Percentiles rank a stretch among this genome's conserved stretches.
Evolutionary conservation across 2,797 vertebrate species (phyloP).

Genomic region (Sebastes vulpes): DNA sequence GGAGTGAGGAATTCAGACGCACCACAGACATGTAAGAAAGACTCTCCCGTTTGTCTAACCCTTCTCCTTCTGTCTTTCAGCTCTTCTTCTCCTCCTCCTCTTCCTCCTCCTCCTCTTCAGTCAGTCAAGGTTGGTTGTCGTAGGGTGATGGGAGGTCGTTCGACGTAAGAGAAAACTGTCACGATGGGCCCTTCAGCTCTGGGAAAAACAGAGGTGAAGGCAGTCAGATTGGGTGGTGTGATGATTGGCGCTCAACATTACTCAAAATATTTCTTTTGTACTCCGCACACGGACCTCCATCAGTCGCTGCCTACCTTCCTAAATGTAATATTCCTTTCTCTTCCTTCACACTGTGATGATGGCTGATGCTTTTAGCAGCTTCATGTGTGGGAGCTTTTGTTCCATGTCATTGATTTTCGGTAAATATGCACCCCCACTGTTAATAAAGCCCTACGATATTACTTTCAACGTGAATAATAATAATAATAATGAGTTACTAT

Average conservation of each 20-base stretch:
- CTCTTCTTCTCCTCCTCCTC: not conserved
- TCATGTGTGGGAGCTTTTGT: not conserved
- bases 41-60: slow-evolving; percentile 22
- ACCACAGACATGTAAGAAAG: slow-evolving; percentile 64
- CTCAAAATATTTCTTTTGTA: not conserved
- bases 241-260: not conserved
- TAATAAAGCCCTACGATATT: not conserved
- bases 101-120: slow-evolving; percentile 29
- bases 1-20: slow-evolving; percentile 64
- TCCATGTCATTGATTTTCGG: not conserved
- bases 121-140: slow-evolving; percentile 56
- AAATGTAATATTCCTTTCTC: not conserved
- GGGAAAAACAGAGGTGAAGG: slow-evolving; percentile 19
- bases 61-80: slow-evolving; percentile 10
- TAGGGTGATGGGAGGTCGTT: slow-evolving; percentile 54
- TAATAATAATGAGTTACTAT: slow-evolving; percentile 44
- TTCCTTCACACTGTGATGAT: not conserved
- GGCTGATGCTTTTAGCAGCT: slow-evolving; percentile 4
- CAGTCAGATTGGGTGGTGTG: slow-evolving; percentile 2
- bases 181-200: slow-evolving; percentile 74
- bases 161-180: slow-evolving; percentile 46
- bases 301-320: not conserved
- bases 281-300: not conserved
- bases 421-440: not conserved
- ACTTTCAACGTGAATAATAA: slow-evolving; percentile 22